Percentiles rank a stretch among this genome's conserved stretches.
phyloP scores from a whole-genome alignment of 2,888 invertebrate genomes.

The Sarcophaga subvicina region DNA sequence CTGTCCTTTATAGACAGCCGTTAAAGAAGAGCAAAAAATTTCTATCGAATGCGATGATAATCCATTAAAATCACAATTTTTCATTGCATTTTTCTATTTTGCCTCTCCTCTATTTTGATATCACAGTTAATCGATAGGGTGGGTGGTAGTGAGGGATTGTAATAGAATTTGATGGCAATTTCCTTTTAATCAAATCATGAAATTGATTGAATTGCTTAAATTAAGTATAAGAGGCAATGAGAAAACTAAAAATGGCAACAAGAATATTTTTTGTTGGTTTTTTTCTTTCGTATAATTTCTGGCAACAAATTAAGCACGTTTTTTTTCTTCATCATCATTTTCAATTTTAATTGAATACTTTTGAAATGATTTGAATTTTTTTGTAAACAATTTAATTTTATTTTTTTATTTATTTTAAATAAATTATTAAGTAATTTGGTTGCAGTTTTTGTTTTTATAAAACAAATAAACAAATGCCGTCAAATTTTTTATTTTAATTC shows the following conservation, averaged over 20 bases:
- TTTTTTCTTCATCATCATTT: background rate
- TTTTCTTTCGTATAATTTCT: background rate
- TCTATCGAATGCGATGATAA: background rate
- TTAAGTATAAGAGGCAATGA: background rate
- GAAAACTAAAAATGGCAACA: background rate
- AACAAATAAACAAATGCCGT: too few species aligned
- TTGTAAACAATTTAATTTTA: background rate
- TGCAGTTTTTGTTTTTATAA: too few species aligned
- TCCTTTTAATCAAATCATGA: slow-evolving; percentile 49
- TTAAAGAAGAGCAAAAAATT: background rate
- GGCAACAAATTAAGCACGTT: background rate
- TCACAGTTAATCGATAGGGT: background rate
- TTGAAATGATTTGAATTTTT: background rate
- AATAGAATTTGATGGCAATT: slow-evolving; percentile 57
- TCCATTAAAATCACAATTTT: slow-evolving; percentile 36
- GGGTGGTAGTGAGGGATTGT: background rate
- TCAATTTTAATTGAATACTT: background rate
- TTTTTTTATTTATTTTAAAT: too few species aligned
- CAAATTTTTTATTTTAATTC: too few species aligned
- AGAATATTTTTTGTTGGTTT: too few species aligned
- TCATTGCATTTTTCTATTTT: background rate
- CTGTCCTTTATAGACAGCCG: background rate
- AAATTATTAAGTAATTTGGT: too few species aligned
- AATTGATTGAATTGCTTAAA: slow-evolving; percentile 29
- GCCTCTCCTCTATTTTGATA: background rate